Evolutionary conservation across 1,140 invertebrate species (phyloP).

Genomic region (Nasonia longicornis): DNA sequence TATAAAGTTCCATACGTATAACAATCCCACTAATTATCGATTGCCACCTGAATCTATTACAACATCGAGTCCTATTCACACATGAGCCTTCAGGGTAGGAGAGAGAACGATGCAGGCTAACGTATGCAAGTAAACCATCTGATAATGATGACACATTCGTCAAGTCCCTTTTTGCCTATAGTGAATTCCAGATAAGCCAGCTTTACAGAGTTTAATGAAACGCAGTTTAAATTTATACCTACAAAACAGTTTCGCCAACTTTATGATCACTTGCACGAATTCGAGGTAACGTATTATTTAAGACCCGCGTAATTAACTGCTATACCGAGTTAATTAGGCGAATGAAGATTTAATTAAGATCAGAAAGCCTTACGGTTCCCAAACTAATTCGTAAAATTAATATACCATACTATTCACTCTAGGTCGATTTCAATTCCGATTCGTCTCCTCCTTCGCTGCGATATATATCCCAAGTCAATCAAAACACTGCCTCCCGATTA

Average conservation of each 20-base stretch:
- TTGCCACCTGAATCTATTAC: neutral
- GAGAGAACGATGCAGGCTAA: neutral
- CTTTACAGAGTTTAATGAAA: neutral
- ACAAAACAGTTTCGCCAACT: neutral
- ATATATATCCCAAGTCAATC: too few relatives aligned
- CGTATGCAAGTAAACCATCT: constrained; percentile 26
- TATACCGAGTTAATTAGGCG: neutral
- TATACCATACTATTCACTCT: too few relatives aligned
- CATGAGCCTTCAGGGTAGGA: neutral
- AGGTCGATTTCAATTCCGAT: too few relatives aligned
- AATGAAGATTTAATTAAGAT: neutral
- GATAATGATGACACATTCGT: constrained; percentile 27
- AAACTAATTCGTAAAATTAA: too few relatives aligned
- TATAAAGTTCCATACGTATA: too few relatives aligned
- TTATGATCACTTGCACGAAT: neutral
- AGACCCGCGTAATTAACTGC: neutral
- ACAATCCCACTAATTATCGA: constrained; percentile 11
- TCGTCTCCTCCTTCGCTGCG: too few relatives aligned
- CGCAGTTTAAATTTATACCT: neutral
- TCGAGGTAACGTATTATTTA: neutral
- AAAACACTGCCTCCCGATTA: too few relatives aligned
- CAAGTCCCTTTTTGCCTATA: constrained; percentile 7
- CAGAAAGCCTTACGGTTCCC: neutral
- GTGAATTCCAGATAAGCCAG: neutral
- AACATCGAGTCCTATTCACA: neutral